Evolutionary conservation across 2,888 invertebrate genomes (phyloP).

Genomic region (Podotricha telesiphe): DNA sequence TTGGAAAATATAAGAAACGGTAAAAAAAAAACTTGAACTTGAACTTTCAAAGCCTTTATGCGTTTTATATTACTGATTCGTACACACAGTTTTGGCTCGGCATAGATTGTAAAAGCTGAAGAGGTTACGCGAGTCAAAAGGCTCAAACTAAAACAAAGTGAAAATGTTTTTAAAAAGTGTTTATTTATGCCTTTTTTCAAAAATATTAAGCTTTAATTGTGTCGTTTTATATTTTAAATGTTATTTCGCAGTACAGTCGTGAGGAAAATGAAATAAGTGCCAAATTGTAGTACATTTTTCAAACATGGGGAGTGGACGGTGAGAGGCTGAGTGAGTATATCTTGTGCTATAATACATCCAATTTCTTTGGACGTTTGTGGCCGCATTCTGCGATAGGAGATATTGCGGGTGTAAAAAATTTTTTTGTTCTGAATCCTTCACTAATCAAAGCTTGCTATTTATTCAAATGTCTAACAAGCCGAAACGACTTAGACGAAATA

Average conservation of each 20-base stretch:
- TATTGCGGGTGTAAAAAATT: not conserved
- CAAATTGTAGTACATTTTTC: too few relatives aligned
- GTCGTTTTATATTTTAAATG: not conserved
- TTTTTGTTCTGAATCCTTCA: not conserved
- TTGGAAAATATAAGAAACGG: too few relatives aligned
- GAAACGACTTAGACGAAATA: not conserved
- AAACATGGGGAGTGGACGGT: too few relatives aligned
- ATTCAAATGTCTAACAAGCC: not conserved
- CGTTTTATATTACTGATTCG: not conserved
- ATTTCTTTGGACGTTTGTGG: not conserved
- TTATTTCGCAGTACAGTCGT: not conserved
- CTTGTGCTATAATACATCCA: not conserved
- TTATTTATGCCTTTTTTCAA: not conserved
- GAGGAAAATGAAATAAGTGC: not conserved
- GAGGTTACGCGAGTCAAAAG: not conserved
- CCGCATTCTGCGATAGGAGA: not conserved
- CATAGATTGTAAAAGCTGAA: not conserved
- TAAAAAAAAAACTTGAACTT: too few relatives aligned
- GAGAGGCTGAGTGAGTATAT: too few relatives aligned
- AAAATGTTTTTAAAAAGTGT: conserved; percentile 1
- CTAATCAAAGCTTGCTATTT: not conserved
- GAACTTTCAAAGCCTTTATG: not conserved
- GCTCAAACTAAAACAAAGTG: not conserved
- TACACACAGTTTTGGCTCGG: not conserved
- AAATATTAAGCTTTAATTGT: not conserved